These are phyloP conservation scores for Rhodophaea formosa DNA, from an alignment of 2,888 invertebrate species.

Conservation along the genomic window DNA sequence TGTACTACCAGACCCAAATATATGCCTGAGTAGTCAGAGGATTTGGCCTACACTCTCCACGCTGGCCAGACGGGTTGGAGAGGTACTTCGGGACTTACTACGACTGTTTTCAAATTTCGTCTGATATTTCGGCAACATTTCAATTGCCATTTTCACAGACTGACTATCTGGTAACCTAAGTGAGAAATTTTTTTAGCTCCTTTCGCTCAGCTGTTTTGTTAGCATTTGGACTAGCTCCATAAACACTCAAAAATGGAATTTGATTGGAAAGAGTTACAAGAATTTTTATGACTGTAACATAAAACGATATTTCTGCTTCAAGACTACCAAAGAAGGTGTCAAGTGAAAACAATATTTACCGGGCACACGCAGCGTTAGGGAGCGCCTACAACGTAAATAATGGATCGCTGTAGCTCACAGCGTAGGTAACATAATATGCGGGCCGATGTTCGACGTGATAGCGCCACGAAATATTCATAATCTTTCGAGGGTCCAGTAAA, in stretches of 20 bases:
- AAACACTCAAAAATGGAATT: neutral
- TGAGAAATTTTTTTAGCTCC: too few relatives aligned
- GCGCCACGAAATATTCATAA: constrained; percentile 68
- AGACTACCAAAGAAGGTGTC: constrained; percentile 53
- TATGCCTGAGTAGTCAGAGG: too few relatives aligned
- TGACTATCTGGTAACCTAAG: too few relatives aligned
- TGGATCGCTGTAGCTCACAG: constrained; percentile 58
- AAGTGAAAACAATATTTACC: constrained; percentile 47
- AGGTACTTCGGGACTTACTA: too few relatives aligned
- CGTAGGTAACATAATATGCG: constrained; percentile 69
- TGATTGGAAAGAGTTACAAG: constrained; percentile 21
- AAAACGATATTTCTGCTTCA: constrained; percentile 37
- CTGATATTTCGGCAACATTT: too few relatives aligned
- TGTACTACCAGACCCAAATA: too few relatives aligned
- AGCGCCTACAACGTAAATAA: constrained; percentile 51
- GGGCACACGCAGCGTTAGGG: constrained; percentile 30
- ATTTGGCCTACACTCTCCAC: too few relatives aligned
- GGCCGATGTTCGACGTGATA: constrained; percentile 62
- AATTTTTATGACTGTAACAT: constrained; percentile 30
- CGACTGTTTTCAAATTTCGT: too few relatives aligned
- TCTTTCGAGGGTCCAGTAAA: constrained; percentile 71
- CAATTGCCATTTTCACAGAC: too few relatives aligned
- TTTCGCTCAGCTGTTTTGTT: too few relatives aligned
- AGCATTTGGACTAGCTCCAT: neutral
- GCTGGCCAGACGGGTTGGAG: too few relatives aligned